Evolutionary conservation across 2,888 invertebrate species (phyloP).

Genomic region (Cephus pygmeus): DNA sequence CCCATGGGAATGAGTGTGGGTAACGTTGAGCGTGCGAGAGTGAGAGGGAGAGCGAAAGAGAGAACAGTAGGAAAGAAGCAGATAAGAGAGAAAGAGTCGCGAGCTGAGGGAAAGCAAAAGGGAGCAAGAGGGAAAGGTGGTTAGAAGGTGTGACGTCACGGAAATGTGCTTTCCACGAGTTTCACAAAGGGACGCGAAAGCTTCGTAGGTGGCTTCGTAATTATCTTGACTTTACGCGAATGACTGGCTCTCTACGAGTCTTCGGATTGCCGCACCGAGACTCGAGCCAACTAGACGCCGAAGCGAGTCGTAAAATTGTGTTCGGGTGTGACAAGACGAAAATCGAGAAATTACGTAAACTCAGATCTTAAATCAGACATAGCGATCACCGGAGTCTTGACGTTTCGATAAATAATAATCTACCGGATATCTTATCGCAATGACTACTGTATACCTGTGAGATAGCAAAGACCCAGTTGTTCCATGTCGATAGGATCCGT

Average conservation of each 20-base stretch:
- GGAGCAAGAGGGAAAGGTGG: conserved; percentile 14
- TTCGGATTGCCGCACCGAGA: background rate
- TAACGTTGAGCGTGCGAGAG: conserved; percentile 3
- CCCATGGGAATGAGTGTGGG: conserved; percentile 1
- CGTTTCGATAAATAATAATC: background rate
- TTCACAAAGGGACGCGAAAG: background rate
- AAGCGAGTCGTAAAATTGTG: background rate
- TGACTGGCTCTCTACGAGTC: background rate
- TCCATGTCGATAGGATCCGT: background rate
- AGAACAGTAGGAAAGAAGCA: background rate
- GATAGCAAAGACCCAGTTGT: background rate
- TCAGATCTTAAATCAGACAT: background rate
- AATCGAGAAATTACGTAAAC: background rate
- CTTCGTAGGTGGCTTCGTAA: background rate
- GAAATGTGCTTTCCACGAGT: background rate
- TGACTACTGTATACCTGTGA: background rate
- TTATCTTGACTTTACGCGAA: background rate
- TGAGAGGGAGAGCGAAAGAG: conserved; percentile 12
- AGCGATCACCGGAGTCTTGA: background rate
- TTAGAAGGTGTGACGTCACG: background rate
- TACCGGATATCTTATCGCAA: background rate
- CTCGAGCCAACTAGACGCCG: background rate
- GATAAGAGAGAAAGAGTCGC: background rate
- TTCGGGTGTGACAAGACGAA: background rate
- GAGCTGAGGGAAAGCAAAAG: conserved; percentile 2